Base-by-base conservation (phyloP, 2,797 vertebrate species). In the Pagetopsis macropterus region DNA sequence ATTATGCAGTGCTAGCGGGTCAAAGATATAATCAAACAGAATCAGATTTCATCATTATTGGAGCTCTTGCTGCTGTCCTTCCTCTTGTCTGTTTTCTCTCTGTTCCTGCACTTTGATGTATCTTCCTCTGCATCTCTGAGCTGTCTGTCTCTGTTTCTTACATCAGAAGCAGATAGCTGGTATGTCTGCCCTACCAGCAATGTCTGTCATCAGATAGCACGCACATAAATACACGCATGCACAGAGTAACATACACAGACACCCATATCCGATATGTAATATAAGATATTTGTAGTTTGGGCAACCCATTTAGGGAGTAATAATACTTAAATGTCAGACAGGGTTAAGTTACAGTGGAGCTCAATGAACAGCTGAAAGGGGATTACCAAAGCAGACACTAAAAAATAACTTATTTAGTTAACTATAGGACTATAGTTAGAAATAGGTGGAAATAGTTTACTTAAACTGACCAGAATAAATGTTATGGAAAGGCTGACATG, bases 181-280 rank as follows among this genome's bases (percentile, higher is more conserved):
- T 84, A 92, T 94, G 85, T 87, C 88, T 90, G 84, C 76, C 85
- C 88, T 70, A 57, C 86, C 89, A 92, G 78, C 52, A 33, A 92
- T 88, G 86, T 71, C 79, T 75, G 81, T 79, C 73, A 84, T 90
- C 80, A 83, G 69, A 75, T 87, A 81, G 75, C 89, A 81, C 46
- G 21, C 81, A 81, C 83, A 81, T 23, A 92, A 88, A 90, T 86
- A 87, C 61, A 85, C 51, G 3, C 67, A 57, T 17, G 3, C 19
- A 51, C 16, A 58, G 23, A 65, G 59, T 56, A 70, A 71, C 51
- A 76, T 43, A 63, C 58, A 48, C 19, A 55, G 65, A 72, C 1
- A 21, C 41, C 19, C 19, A 19, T 43, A 58, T 68, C 51, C 31
- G 68, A 57, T 23, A 58, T 19, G 27, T n/a, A 45, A 45, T 23